Base-by-base conservation (phyloP, 2,113 vertebrate species). In the Podiceps cristatus region DNA sequence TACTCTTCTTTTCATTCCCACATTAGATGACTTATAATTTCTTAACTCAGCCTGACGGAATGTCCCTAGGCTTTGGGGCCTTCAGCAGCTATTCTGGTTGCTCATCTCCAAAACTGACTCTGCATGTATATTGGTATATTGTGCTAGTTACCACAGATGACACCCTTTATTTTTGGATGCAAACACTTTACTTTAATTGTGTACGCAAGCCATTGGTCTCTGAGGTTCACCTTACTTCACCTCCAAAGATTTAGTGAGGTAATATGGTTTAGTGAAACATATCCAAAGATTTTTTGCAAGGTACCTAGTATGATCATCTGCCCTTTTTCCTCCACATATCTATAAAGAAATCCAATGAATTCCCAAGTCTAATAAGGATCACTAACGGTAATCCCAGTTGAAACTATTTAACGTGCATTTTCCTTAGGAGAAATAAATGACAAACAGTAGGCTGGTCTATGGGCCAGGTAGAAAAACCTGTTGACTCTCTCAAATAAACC, bases 1-100 rank as follows among this genome's bases (percentile, higher is more conserved):
- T 60, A 69, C 55, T 74, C 85, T 90, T 83, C 78, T 94, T 95
- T 84, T 84, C 72, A 79, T 96, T 95, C 92, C 95, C 95, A 95
- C 96, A 94, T 96, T 87, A 96, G 90, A 94, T 96, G 91, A 95
- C 90, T 94, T 96, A n/a, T 45, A 94, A 96, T 97, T 97, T 95
- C 96, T 96, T 94, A 94, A 97, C 60, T 96, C 69, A 75, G 24
- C 73, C 87, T 93, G 77, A 81, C 33, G 87, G 84, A 45, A 85
- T 87, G 73, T 85, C 93, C 87, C 42, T 53, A 67, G 91, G 96
- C 93, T 87, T 59, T 55, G 55, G 23, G 35, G 69, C 93, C 87
- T 93, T 95, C 93, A 93, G 95, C 93, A 85, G 91, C 73, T 68
- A 9, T 87, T 95, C 81, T 91, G 62, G 84, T 93, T 96, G 93